A percentile compares a stretch with the other conserved stretches of the same genome.
These are phyloP conservation scores for Microdon myrmicae DNA, from an alignment of 2,888 invertebrate genomes.

Conservation along the genomic window DNA sequence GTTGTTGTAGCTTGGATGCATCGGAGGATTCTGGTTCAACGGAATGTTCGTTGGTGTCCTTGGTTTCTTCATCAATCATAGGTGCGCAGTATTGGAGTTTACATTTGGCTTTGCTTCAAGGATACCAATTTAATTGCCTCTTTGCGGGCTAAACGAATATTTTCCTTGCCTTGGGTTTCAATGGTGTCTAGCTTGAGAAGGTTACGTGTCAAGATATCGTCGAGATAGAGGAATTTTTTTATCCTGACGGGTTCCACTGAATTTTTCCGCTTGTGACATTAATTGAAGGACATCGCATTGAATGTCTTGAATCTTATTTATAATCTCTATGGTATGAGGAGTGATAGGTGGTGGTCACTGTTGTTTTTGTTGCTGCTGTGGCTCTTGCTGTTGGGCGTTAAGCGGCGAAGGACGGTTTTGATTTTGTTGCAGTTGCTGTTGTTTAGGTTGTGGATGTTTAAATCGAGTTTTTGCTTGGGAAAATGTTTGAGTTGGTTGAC, in stretches of 20 bases:
- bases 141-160: slow-evolving; percentile 85
- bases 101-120: slow-evolving; percentile 81
- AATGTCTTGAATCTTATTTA: slow-evolving; percentile 81
- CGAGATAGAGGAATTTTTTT: slow-evolving; percentile 85
- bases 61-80: slow-evolving; percentile 26
- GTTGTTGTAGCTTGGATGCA: slow-evolving; percentile 59
- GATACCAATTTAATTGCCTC: slow-evolving; percentile 85
- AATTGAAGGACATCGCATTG: slow-evolving; percentile 83
- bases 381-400: slow-evolving; percentile 58
- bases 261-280: slow-evolving; percentile 80
- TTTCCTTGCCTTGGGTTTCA: slow-evolving; percentile 91
- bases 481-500: slow-evolving; percentile 44
- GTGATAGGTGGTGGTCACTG: slow-evolving; percentile 62
- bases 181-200: slow-evolving; percentile 91
- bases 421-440: slow-evolving; percentile 57
- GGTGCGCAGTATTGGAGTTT: slow-evolving; percentile 58
- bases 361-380: slow-evolving; percentile 42
- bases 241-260: slow-evolving; percentile 74
- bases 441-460: slow-evolving; percentile 45
- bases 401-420: slow-evolving; percentile 56
- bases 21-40: slow-evolving; percentile 51
- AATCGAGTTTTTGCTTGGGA: slow-evolving; percentile 57
- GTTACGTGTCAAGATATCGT: slow-evolving; percentile 95
- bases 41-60: slow-evolving; percentile 6
- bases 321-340: slow-evolving; percentile 72